Percentiles rank a stretch among this genome's conserved stretches.
Conservation (phyloP, 2,113 vertebrate genomes). For the Tursiops truncatus region DNA sequence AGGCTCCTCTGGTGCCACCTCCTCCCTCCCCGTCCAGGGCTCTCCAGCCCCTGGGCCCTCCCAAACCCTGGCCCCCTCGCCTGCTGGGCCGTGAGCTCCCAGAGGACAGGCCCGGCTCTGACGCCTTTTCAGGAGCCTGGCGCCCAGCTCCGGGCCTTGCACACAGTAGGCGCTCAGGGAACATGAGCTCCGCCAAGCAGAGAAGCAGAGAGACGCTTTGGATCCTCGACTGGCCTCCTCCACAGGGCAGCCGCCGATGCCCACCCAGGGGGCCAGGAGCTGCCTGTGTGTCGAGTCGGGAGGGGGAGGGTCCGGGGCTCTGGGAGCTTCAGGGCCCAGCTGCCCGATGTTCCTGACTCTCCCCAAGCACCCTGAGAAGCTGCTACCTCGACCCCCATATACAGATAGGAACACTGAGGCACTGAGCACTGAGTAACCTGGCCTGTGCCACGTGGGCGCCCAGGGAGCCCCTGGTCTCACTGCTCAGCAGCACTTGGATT, state of each 20-base stretch:
- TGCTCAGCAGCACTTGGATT: background rate
- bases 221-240: rapidly evolving
- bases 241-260: background rate
- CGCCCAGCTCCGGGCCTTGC: background rate
- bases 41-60: background rate
- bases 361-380: background rate
- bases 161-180: background rate
- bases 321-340: background rate
- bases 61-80: background rate
- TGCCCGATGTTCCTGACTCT: background rate
- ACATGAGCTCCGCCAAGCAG: rapidly evolving
- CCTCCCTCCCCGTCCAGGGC: rapidly evolving
- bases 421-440: rapidly evolving
- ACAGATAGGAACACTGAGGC: background rate
- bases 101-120: background rate
- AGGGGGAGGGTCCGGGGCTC: rapidly evolving
- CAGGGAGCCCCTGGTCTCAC: rapidly evolving
- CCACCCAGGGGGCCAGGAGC: background rate
- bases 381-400: rapidly evolving
- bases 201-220: background rate
- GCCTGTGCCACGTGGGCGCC: rapidly evolving
- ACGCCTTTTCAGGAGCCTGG: rapidly evolving
- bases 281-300: background rate
- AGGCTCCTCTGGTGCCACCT: background rate
- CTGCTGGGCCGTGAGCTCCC: background rate